Conservation (phyloP, 2,888 invertebrate species). For the Sinelater perroti region DNA sequence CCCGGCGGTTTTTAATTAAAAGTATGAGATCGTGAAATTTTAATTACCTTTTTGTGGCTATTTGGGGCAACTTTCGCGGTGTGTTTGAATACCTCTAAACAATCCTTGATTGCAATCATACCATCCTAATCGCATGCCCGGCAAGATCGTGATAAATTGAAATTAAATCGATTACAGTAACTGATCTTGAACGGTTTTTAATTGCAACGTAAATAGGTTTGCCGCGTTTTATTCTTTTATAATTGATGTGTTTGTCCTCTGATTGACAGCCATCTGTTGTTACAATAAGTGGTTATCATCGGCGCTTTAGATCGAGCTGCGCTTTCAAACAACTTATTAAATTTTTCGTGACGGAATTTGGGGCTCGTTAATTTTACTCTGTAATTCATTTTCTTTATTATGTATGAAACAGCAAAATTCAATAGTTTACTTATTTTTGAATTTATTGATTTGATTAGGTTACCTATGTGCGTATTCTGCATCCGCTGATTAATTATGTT, state of each 20-base stretch:
- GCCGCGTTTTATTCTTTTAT: conserved; percentile 5
- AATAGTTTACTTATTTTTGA: too few species aligned
- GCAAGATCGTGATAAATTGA: conserved; percentile 10
- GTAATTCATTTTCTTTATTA: too few species aligned
- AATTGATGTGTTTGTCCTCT: background rate
- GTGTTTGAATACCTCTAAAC: conserved; percentile 6
- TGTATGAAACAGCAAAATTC: too few species aligned
- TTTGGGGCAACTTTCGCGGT: conserved; percentile 15
- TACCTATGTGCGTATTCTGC: too few species aligned
- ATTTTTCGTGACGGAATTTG: too few species aligned
- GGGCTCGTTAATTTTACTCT: too few species aligned
- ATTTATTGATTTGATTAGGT: too few species aligned
- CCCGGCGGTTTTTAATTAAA: conserved; percentile 15
- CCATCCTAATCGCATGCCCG: conserved; percentile 6
- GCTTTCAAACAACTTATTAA: too few species aligned
- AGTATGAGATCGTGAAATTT: conserved; percentile 18
- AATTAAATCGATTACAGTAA: conserved; percentile 10
- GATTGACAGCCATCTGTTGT: background rate
- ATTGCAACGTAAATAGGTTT: conserved; percentile 11
- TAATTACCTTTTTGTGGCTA: conserved; percentile 10
- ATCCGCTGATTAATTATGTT: too few species aligned
- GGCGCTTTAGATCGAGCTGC: background rate
- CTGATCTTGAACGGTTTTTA: conserved; percentile 13
- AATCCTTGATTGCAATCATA: conserved; percentile 3
- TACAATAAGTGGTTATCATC: background rate